Base-by-base conservation (phyloP, 2,888 invertebrate species). In the Schrankia costaestrigalis region DNA sequence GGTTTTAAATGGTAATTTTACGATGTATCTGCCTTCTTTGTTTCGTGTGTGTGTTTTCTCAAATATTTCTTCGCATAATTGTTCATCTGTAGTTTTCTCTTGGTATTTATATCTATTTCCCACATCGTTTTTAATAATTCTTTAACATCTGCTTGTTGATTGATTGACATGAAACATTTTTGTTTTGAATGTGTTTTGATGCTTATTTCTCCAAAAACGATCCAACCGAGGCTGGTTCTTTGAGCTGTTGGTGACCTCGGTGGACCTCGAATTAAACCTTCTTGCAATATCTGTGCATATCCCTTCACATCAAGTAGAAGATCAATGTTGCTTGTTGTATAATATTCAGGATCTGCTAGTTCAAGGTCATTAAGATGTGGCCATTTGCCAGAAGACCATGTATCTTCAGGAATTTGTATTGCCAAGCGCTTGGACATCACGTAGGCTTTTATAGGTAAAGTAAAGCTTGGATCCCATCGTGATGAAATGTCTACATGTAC, bases 1-100 rank as follows among this genome's bases (percentile, higher is more conserved):
- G 4, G 4, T 29, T 3, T 6, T 10, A 9, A 29, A 21, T 3
- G 22, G 29, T 11, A 29, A 29, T 1, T 7, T 8, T 1, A 14
- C 22, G 5, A 29, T 11, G n/a, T n/a, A 42, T 40, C 38, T 46
- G 37, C 11, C 29, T 1, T 3, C 11, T 8, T 27, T 9, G 21
- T 34, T 11, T 28, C 27, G n/a, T 1, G n/a, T 7, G 0, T 23
- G 27, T 6, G 27, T 34, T 2, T 1, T 1, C 1, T 29, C 8
- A 19, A 8, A 35, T 1, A 29, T 17, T 11, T 28, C 25, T 6
- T 35, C 35, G 21, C 25, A 35, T 26, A 1, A 1, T 22, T 26
- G 1, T 6, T 22, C 17, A 8, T 9, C 11, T 9, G 1, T 5
- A 14, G 8, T 26, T 26, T 13, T 11, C n/a, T 12, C 6, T 11